A percentile compares a stretch with the other conserved stretches of the same genome.
phyloP scores from a whole-genome alignment of 1,140 invertebrate species.

The Drosophila bifasciata region DNA sequence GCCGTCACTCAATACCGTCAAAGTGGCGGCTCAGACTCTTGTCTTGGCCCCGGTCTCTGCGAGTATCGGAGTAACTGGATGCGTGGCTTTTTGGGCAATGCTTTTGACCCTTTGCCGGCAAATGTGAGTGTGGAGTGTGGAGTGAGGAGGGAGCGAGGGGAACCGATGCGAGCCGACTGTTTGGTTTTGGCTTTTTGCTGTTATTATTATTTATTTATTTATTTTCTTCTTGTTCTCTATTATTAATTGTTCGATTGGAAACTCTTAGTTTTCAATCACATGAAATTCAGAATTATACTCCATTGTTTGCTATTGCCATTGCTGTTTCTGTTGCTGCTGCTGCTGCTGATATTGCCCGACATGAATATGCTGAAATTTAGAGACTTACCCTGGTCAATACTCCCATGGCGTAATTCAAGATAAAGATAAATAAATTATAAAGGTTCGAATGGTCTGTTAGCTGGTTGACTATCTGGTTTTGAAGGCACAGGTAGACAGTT shows the following conservation, averaged over 20 bases:
- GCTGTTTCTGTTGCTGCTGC: too few species aligned
- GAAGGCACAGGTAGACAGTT: slow-evolving; percentile 70
- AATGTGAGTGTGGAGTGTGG: not conserved
- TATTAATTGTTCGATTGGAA: slow-evolving; percentile 63
- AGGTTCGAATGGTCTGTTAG: slow-evolving; percentile 62
- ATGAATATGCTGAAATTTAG: slow-evolving; percentile 83
- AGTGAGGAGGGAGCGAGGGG: slow-evolving; percentile 1
- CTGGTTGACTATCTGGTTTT: slow-evolving; percentile 72
- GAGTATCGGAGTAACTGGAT: slow-evolving; percentile 13
- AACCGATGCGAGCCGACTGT: slow-evolving; percentile 19
- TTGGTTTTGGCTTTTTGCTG: slow-evolving; percentile 33
- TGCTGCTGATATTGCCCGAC: slow-evolving; percentile 37
- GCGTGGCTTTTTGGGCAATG: slow-evolving; percentile 46
- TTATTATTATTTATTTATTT: slow-evolving; percentile 59
- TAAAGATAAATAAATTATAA: slow-evolving; percentile 83
- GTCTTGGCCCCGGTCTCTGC: slow-evolving; percentile 14
- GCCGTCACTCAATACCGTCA: slow-evolving; percentile 53
- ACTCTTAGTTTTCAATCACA: slow-evolving; percentile 75
- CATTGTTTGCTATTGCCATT: slow-evolving; percentile 64
- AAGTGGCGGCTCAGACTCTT: slow-evolving; percentile 1
- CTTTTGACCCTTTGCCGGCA: slow-evolving; percentile 48
- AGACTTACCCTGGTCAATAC: slow-evolving; percentile 83
- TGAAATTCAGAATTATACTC: slow-evolving; percentile 68
- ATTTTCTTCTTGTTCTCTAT: slow-evolving; percentile 44
- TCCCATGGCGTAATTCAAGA: slow-evolving; percentile 83